Evolutionary conservation across 2,888 invertebrate species (phyloP).

Genomic region (Heliconius erato): DNA sequence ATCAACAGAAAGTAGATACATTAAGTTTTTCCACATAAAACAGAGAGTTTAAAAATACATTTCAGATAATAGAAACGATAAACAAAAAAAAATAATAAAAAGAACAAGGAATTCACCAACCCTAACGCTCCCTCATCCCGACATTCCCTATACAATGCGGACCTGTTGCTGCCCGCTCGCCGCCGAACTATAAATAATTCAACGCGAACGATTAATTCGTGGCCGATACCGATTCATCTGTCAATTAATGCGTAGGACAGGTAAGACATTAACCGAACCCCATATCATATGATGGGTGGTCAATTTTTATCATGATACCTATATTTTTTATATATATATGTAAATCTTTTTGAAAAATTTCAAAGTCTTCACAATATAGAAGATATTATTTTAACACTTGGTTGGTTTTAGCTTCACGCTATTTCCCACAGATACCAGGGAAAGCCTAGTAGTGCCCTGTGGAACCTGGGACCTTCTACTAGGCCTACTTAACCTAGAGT

Average conservation of each 20-base stretch:
- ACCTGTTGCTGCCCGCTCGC: conserved; percentile 74
- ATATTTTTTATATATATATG: neutral
- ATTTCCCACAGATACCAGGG: too few relatives aligned
- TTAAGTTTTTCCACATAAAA: neutral
- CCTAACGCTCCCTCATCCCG: conserved; percentile 61
- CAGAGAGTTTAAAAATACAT: neutral
- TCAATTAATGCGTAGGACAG: conserved; percentile 74
- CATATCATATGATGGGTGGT: conserved; percentile 24
- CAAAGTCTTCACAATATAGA: too few relatives aligned
- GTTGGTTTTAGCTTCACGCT: too few relatives aligned
- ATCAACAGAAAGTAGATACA: too few relatives aligned
- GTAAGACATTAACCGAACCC: conserved; percentile 50
- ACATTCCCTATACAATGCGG: conserved; percentile 70
- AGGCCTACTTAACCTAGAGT: too few relatives aligned
- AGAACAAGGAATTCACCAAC: conserved; percentile 28
- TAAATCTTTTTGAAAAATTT: neutral
- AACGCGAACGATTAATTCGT: conserved; percentile 81
- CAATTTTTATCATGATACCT: neutral
- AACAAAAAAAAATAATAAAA: conserved; percentile 4
- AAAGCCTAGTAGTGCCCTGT: too few relatives aligned
- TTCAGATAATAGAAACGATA: neutral
- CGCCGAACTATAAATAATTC: conserved; percentile 82
- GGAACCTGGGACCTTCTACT: too few relatives aligned
- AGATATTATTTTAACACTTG: too few relatives aligned
- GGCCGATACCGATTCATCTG: conserved; percentile 81